These are phyloP conservation scores for Eurypyga helias DNA, from an alignment of 2,113 vertebrate species.

Conservation along the genomic window DNA sequence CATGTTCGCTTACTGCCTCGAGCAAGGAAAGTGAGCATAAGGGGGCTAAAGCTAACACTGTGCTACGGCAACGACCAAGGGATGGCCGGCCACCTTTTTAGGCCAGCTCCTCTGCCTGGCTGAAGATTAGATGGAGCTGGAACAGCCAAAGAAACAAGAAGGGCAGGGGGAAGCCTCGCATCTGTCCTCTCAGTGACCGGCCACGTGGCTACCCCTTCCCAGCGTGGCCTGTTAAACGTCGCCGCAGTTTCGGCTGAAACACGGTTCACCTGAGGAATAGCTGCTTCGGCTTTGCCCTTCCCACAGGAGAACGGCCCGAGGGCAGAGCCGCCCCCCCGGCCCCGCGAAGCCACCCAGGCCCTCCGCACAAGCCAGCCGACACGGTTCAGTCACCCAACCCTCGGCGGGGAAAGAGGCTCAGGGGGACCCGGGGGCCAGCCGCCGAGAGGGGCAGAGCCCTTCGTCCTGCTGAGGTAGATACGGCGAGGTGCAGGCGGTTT, in stretches of 20 bases:
- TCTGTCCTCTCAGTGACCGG: not conserved
- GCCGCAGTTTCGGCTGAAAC: not conserved
- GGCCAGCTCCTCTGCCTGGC: not conserved
- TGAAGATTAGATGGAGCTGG: not conserved
- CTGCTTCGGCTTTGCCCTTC: not conserved
- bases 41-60: not conserved
- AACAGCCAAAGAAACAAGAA: not conserved
- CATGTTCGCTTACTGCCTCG: not conserved
- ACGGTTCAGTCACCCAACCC: fast-evolving
- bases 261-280: not conserved
- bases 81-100: not conserved
- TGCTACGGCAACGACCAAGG: not conserved
- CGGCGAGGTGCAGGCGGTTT: not conserved
- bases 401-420: not conserved
- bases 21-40: not conserved
- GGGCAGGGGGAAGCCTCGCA: not conserved
- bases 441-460: not conserved
- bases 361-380: fast-evolving
- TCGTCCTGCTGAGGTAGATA: not conserved
- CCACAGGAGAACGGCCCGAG: fast-evolving
- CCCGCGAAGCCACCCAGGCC: not conserved
- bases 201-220: not conserved
- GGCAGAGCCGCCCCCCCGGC: not conserved
- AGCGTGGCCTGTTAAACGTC: fast-evolving
- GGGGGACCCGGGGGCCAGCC: not conserved